Evolutionary conservation across 2,113 vertebrate species (phyloP), one percentile per base, ranked within the genome.

Genomic region (Columba livia): DNA sequence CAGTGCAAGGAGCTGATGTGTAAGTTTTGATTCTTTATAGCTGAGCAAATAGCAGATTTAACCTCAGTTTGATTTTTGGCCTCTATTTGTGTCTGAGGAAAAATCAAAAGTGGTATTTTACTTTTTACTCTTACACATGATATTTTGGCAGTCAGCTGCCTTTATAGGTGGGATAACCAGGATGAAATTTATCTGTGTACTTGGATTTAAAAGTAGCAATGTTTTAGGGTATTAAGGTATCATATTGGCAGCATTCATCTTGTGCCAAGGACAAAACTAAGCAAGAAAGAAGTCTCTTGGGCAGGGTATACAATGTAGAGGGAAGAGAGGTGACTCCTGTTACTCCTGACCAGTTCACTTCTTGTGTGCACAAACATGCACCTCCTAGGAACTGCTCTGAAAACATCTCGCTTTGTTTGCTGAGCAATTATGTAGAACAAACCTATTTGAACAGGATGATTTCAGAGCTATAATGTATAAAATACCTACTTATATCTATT

Each of bases 231-330:
- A 10, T 57, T 54, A 9, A 79, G 31, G 47, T 82, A 15, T 36
- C 0, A 0, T 38, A 4, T 21, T 56, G 58, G 38, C 58, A 85
- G 60, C 5, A 3, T 17, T 85, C 9, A 18, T 15, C 34, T 42
- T 73, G 58, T 50, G 62, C 58, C 40, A 58, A 65, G 64, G 24
- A 8, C 40, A 62, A 24, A 85, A 44, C 8, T 67, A 10, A 81
- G 23, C 51, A 81, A 58, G 74, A 42, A 31, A 24, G 40, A 78
- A 40, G 25, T 56, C 67, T 88, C 5, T 54, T 62, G 47, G 23
- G n/a, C 47, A 34, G 50, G 34, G 34, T 9, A 2, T 48, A 31
- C 7, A 8, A 0, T 74, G n/a, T n/a, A 28, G 38, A 9, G 0
- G 7, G 53, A 62, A 73, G 31, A 36, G 10, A 21, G 53, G 38